phyloP scores from a whole-genome alignment of 2,113 vertebrate species.

The Isichthys henryi region DNA sequence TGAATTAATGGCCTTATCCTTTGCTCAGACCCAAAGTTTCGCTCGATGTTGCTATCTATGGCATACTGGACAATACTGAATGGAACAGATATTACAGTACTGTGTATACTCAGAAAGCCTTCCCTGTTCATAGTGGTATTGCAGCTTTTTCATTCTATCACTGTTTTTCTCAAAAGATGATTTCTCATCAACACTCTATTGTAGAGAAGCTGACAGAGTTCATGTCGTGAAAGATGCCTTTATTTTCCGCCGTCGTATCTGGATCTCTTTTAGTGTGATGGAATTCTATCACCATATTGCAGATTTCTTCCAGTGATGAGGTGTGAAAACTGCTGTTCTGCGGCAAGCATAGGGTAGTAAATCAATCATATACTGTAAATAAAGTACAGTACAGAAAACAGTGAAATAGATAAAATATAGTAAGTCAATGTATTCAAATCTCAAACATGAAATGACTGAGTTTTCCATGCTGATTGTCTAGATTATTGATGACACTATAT shows the following conservation, averaged over 20 bases:
- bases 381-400: background rate
- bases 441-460: background rate
- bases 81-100: background rate
- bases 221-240: background rate
- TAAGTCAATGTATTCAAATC: background rate
- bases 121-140: background rate
- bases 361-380: background rate
- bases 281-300: background rate
- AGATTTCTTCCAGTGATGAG: background rate
- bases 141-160: background rate
- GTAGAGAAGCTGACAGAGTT: background rate
- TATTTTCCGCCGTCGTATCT: background rate
- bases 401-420: background rate
- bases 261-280: background rate
- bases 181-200: background rate
- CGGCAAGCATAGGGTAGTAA: background rate
- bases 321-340: background rate
- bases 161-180: background rate
- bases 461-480: background rate
- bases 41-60: background rate
- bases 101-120: background rate
- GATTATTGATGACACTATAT: background rate
- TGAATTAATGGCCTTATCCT: background rate
- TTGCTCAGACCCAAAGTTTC: background rate
- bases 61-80: background rate